phyloP scores from a whole-genome alignment of 2,888 invertebrate species.

The Athalia cordata region DNA sequence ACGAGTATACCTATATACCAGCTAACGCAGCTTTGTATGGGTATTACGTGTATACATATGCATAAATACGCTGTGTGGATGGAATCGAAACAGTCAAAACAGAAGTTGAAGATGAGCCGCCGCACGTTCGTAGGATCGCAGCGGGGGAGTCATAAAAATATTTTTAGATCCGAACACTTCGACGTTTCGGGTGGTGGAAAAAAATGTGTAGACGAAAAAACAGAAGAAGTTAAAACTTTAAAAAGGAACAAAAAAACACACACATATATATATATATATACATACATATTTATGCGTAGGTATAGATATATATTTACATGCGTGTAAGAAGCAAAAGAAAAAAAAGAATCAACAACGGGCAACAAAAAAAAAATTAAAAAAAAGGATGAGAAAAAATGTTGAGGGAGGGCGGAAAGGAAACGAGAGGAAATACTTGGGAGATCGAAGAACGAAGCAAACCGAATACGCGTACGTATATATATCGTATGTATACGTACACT shows the following conservation, averaged over 20 bases:
- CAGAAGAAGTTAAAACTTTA: constrained; percentile 9
- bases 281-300: no score
- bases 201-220: constrained; percentile 32
- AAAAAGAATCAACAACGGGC: neutral
- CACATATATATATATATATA: no score
- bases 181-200: constrained; percentile 45
- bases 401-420: constrained; percentile 21
- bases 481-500: neutral
- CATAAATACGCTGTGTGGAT: constrained; percentile 49
- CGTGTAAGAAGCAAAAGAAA: constrained; percentile 40
- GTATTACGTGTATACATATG: constrained; percentile 55
- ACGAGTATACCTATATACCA: neutral
- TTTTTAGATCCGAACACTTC: constrained; percentile 68
- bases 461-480: neutral
- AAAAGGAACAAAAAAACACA: neutral
- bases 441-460: constrained; percentile 60
- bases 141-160: constrained; percentile 73
- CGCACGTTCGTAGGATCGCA: constrained; percentile 60
- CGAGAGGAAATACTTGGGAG: constrained; percentile 63
- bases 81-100: constrained; percentile 62
- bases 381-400: neutral
- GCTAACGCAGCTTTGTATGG: no score
- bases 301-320: neutral
- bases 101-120: constrained; percentile 57
- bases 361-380: no score